Evolutionary conservation across 92 coral and sea anemone species (phyloP).

Genomic region (Paragorgia papillata): DNA sequence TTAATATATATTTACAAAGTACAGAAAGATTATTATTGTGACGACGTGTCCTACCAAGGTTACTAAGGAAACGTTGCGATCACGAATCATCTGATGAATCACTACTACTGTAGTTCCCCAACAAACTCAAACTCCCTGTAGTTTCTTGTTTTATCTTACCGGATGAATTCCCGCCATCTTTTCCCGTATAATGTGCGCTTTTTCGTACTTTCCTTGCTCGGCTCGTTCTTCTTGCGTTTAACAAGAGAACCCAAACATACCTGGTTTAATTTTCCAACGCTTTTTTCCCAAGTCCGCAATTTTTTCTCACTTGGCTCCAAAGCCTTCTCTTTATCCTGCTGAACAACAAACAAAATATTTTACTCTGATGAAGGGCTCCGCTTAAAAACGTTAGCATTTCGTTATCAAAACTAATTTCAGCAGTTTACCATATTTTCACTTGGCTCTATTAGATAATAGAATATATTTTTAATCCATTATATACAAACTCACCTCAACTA

Average conservation of each 20-base stretch:
- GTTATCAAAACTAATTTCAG: too few relatives aligned
- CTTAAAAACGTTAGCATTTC: too few relatives aligned
- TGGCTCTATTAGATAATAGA: too few relatives aligned
- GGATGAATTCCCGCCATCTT: not conserved
- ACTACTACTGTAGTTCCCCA: constrained; percentile 85
- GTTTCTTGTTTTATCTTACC: not conserved
- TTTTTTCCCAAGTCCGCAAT: constrained; percentile 60
- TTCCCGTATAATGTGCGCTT: not conserved
- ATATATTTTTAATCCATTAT: too few relatives aligned
- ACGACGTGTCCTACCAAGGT: too few relatives aligned
- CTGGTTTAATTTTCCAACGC: constrained; percentile 70
- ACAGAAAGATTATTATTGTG: too few relatives aligned
- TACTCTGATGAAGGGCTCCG: too few relatives aligned
- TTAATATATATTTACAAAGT: too few relatives aligned
- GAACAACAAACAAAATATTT: not conserved
- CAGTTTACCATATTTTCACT: too few relatives aligned
- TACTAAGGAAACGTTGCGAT: too few relatives aligned
- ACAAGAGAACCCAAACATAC: constrained; percentile 71
- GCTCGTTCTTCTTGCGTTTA: constrained; percentile 62
- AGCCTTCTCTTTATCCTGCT: constrained; percentile 19
- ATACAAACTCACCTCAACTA: constrained; percentile 65
- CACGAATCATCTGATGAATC: constrained; percentile 36
- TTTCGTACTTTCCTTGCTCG: not conserved
- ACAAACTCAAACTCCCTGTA: constrained; percentile 60
- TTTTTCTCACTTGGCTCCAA: constrained; percentile 67